phyloP scores from a whole-genome alignment of 2,888 invertebrate species.

The Cataglyphis livida region DNA sequence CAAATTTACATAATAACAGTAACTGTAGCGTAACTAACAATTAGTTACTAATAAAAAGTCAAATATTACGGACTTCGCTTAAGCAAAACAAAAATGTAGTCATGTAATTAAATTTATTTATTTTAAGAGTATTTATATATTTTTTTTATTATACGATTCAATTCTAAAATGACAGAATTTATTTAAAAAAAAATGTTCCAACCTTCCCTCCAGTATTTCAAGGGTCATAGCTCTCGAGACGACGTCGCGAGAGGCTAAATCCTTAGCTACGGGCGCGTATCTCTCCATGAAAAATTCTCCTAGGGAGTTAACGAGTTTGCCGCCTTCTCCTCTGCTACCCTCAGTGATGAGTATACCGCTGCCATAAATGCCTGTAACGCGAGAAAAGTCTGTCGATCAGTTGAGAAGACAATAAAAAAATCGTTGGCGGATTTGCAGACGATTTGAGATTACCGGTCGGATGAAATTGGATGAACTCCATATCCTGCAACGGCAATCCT shows the following conservation, averaged over 20 bases:
- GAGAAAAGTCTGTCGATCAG: slow-evolving; percentile 4
- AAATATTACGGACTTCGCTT: not conserved
- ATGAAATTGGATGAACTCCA: slow-evolving; percentile 99
- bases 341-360: slow-evolving; percentile 99
- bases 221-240: slow-evolving; percentile 98
- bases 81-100: not conserved
- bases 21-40: not conserved
- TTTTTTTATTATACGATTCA: not conserved
- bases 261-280: slow-evolving; percentile 99
- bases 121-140: not conserved
- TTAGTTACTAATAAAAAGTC: not conserved
- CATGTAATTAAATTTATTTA: not conserved
- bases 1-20: not conserved
- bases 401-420: not conserved
- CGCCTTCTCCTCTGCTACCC: slow-evolving; percentile 98
- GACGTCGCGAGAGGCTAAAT: slow-evolving; percentile 98
- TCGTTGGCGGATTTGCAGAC: not conserved
- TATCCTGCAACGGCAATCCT: slow-evolving; percentile 96
- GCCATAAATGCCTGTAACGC: slow-evolving; percentile 94
- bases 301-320: slow-evolving; percentile 96
- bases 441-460: slow-evolving; percentile 91
- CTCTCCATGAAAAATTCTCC: slow-evolving; percentile 99
- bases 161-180: not conserved
- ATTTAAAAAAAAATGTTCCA: slow-evolving; percentile 4
- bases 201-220: slow-evolving; percentile 96